Evolutionary conservation across 1,140 invertebrate genomes (phyloP).

Genomic region (Halesus radiatus): DNA sequence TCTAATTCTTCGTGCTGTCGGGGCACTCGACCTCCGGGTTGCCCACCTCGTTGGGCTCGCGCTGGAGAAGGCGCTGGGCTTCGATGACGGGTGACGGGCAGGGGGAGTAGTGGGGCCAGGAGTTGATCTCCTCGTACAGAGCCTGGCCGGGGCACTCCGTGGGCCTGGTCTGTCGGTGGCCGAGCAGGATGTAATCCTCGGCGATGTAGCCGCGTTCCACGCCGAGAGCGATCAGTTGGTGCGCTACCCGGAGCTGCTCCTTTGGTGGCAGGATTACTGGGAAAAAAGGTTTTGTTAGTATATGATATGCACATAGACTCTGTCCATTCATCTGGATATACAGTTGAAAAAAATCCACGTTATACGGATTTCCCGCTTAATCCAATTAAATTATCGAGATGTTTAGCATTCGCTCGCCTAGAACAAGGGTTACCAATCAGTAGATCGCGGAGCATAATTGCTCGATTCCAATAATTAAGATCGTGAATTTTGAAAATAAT

Average conservation of each 20-base stretch:
- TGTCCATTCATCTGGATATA: no score
- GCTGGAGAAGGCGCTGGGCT: neutral
- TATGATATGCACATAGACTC: no score
- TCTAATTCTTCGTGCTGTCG: neutral
- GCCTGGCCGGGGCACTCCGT: slow-evolving; percentile 80
- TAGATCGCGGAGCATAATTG: no score
- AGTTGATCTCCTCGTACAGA: slow-evolving; percentile 75
- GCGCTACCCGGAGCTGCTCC: slow-evolving; percentile 73
- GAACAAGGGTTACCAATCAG: no score
- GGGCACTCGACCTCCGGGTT: neutral
- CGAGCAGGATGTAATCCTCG: slow-evolving; percentile 76
- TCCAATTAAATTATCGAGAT: no score
- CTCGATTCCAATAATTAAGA: no score
- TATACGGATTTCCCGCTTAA: no score
- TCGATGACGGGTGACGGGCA: slow-evolving; percentile 31
- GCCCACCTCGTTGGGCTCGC: neutral
- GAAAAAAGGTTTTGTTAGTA: neutral
- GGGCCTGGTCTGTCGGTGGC: slow-evolving; percentile 77
- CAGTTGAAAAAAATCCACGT: no score
- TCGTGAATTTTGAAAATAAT: no score
- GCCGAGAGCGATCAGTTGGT: slow-evolving; percentile 75
- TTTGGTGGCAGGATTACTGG: slow-evolving; percentile 72
- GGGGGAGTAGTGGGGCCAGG: slow-evolving; percentile 74
- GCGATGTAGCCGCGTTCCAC: slow-evolving; percentile 73
- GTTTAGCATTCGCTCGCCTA: no score